These are phyloP conservation scores for Tetropium fuscum DNA, from an alignment of 2,888 invertebrate genomes.

Conservation along the genomic window DNA sequence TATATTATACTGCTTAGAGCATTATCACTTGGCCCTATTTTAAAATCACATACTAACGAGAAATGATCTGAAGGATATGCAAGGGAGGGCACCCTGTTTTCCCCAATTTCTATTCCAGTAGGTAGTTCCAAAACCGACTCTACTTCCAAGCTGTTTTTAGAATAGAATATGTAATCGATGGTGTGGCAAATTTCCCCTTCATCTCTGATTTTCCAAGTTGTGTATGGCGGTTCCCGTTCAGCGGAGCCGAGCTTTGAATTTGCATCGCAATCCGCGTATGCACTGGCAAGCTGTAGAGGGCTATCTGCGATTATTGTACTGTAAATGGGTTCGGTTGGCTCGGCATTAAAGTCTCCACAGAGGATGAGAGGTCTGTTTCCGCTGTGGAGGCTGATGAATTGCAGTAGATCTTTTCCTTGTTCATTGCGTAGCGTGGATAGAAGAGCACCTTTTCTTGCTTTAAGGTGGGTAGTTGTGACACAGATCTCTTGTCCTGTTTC, in stretches of 20 bases:
- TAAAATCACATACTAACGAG: slow-evolving; percentile 76
- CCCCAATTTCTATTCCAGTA: slow-evolving; percentile 74
- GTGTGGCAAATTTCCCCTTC: slow-evolving; percentile 80
- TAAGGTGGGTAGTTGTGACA: slow-evolving; percentile 80
- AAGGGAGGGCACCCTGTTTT: slow-evolving; percentile 74
- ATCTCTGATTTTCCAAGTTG: slow-evolving; percentile 81
- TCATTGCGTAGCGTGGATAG: slow-evolving; percentile 77
- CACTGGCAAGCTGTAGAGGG: slow-evolving; percentile 66
- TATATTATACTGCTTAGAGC: neutral
- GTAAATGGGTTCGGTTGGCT: slow-evolving; percentile 78
- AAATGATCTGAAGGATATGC: slow-evolving; percentile 84
- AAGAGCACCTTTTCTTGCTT: slow-evolving; percentile 77
- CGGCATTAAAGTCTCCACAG: slow-evolving; percentile 84
- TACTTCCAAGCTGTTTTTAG: slow-evolving; percentile 70
- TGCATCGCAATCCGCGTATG: slow-evolving; percentile 66
- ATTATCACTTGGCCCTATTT: slow-evolving; percentile 32
- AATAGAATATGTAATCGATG: slow-evolving; percentile 81
- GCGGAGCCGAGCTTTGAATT: slow-evolving; percentile 41
- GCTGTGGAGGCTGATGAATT: slow-evolving; percentile 68
- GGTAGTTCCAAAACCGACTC: slow-evolving; percentile 72
- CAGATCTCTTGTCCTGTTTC: slow-evolving; percentile 72
- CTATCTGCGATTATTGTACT: slow-evolving; percentile 68
- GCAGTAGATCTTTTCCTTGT: slow-evolving; percentile 76
- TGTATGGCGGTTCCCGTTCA: slow-evolving; percentile 74
- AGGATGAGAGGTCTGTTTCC: slow-evolving; percentile 72